Percentiles rank a stretch among this genome's conserved stretches.
Conservation (phyloP, 2,888 invertebrate genomes). For the Sarcophaga caerulescens region DNA sequence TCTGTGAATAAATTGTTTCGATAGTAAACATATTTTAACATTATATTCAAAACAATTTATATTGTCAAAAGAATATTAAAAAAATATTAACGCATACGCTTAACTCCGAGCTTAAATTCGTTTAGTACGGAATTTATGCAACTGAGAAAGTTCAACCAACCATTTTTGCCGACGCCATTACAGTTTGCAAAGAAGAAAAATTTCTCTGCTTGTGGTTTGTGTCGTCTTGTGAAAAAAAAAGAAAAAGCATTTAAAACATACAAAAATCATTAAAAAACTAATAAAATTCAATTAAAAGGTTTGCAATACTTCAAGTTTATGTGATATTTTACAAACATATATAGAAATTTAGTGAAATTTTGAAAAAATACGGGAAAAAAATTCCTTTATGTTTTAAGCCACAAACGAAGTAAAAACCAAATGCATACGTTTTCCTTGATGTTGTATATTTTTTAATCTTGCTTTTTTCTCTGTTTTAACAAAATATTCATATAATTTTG, state of each 20-base stretch:
- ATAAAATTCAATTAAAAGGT: slow-evolving; percentile 27
- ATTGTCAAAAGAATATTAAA: not conserved
- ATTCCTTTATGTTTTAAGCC: slow-evolving; percentile 7
- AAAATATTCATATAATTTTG: slow-evolving; percentile 7
- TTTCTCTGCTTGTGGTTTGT: slow-evolving; percentile 74
- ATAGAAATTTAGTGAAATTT: not conserved
- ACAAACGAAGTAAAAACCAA: slow-evolving; percentile 40
- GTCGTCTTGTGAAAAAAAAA: slow-evolving; percentile 71
- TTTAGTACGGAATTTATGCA: slow-evolving; percentile 27
- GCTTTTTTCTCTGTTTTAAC: not conserved
- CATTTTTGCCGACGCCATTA: slow-evolving; percentile 81
- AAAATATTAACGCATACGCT: not conserved
- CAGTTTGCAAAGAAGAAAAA: slow-evolving; percentile 76
- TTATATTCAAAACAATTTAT: too few species aligned
- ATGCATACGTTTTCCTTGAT: slow-evolving; percentile 62
- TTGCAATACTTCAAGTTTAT: not conserved
- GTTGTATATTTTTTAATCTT: slow-evolving; percentile 50
- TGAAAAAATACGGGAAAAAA: slow-evolving; percentile 9
- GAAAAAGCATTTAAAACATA: slow-evolving; percentile 58
- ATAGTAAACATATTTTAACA: too few species aligned
- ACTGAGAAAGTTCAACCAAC: slow-evolving; percentile 65
- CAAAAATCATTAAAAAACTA: slow-evolving; percentile 34
- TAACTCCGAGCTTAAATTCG: too few species aligned
- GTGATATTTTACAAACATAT: not conserved
- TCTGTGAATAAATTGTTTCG: not conserved